phyloP scores from a whole-genome alignment of 2,113 vertebrate genomes.

The Sapayoa aenigma region DNA sequence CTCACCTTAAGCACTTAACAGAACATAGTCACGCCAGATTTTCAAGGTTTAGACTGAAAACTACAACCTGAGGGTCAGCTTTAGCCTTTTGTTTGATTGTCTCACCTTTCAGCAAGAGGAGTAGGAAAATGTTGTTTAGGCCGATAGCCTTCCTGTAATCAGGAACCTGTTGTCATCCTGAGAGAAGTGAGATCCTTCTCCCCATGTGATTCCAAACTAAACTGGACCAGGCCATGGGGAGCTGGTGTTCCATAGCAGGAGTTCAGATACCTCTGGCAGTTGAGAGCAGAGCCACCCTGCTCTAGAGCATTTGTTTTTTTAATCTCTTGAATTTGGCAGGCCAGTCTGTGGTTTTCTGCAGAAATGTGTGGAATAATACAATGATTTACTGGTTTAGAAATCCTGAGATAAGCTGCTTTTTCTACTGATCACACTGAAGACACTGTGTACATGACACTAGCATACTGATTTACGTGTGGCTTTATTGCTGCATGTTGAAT shows the following conservation, averaged over 20 bases:
- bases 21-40: not conserved
- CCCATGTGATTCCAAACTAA: not conserved
- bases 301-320: not conserved
- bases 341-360: not conserved
- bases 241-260: fast-evolving
- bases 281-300: not conserved
- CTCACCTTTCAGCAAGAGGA: not conserved
- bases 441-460: not conserved
- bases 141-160: not conserved
- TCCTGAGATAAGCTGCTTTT: not conserved
- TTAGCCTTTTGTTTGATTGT: not conserved
- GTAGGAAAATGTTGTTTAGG: not conserved
- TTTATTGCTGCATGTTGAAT: not conserved
- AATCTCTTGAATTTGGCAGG: not conserved
- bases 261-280: not conserved
- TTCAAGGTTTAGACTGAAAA: not conserved
- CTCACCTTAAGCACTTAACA: not conserved
- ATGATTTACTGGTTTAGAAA: not conserved
- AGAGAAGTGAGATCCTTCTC: not conserved
- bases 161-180: not conserved
- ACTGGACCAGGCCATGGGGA: not conserved
- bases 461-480: not conserved
- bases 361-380: not conserved
- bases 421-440: not conserved
- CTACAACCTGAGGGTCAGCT: not conserved